Evolutionary conservation across 2,113 vertebrate genomes (phyloP), one percentile per base, ranked within the genome.

Genomic region (Pionites leucogaster): DNA sequence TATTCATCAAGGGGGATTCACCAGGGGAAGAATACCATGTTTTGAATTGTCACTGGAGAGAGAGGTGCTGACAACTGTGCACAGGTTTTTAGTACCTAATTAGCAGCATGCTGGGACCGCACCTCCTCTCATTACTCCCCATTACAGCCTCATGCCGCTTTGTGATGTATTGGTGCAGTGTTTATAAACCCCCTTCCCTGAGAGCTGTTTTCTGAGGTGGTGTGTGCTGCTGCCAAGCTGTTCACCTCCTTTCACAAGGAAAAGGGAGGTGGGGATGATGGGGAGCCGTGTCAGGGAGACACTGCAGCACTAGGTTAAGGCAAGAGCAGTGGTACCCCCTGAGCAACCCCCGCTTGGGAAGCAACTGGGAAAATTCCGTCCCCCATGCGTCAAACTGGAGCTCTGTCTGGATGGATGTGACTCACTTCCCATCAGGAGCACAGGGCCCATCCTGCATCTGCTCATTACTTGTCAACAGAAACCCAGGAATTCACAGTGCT

Each of bases 31-130:
- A 47, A 87, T 71, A 93, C 7, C 65, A 63, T 23, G 6, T 50
- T 90, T 79, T 85, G 82, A 95, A 77, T 95, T 85, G 88, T 17
- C 35, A 16, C 68, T 90, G 92, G 63, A 74, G 86, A 76, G 41
- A 91, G 82, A 96, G 70, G 49, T 71, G 60, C 87, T 82, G 69
- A 74, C 57, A 94, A 88, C 57, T 17, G 35, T 60, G 17, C 62
- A 72, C 28, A 31, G 80, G 47, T 50, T 92, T 87, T 90, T 70
- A 77, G 67, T 17, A 55, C 59, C 52, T 85, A 79, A 94, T 82
- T 86, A 92, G 76, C 18, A 4, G 71, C 83, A 18, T 37, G 92
- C 71, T 85, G 76, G 62, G 76, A 49, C 14, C 35, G 64, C 59
- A 59, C n/a, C 68, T 81, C 13, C 39, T 69, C 89, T 92, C 27